Conservation (phyloP, 1,140 invertebrate genomes). For the Solenopsis invicta region DNA sequence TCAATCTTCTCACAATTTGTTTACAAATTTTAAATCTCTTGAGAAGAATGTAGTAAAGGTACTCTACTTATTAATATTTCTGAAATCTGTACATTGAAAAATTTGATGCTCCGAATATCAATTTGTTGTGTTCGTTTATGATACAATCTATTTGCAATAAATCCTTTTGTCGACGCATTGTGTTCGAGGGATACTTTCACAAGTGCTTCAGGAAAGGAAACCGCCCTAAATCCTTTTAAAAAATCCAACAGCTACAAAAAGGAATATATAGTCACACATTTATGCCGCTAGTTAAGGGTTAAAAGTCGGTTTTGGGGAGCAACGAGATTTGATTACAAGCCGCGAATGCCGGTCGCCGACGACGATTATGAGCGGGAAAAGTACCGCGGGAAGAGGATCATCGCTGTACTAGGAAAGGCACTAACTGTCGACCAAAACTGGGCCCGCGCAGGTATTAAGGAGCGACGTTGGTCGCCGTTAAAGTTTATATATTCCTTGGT, state of each 20-base stretch:
- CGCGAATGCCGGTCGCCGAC: slow-evolving; percentile 62
- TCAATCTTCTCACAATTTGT: neutral
- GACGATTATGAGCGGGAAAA: slow-evolving; percentile 59
- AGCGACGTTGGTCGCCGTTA: slow-evolving; percentile 76
- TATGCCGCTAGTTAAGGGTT: slow-evolving; percentile 19
- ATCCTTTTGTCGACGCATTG: neutral
- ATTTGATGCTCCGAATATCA: neutral
- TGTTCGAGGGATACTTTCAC: neutral
- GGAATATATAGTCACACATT: slow-evolving; percentile 7
- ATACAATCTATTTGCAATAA: slow-evolving; percentile 1
- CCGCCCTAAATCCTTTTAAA: neutral
- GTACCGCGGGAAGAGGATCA: slow-evolving; percentile 50
- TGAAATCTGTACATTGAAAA: neutral
- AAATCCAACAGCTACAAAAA: neutral
- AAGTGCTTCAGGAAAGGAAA: neutral
- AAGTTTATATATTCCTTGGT: slow-evolving; percentile 78
- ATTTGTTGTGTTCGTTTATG: neutral
- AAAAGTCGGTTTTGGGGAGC: slow-evolving; percentile 57
- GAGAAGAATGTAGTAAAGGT: neutral
- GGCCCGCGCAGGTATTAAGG: slow-evolving; percentile 76
- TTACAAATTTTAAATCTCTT: neutral
- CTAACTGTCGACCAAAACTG: slow-evolving; percentile 79
- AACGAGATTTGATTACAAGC: slow-evolving; percentile 82
- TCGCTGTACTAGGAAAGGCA: slow-evolving; percentile 82
- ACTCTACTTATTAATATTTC: neutral